A percentile compares a stretch with the other conserved stretches of the same genome.
These are phyloP conservation scores for Burhinus oedicnemus DNA, from an alignment of 2,113 vertebrate species.

Conservation along the genomic window DNA sequence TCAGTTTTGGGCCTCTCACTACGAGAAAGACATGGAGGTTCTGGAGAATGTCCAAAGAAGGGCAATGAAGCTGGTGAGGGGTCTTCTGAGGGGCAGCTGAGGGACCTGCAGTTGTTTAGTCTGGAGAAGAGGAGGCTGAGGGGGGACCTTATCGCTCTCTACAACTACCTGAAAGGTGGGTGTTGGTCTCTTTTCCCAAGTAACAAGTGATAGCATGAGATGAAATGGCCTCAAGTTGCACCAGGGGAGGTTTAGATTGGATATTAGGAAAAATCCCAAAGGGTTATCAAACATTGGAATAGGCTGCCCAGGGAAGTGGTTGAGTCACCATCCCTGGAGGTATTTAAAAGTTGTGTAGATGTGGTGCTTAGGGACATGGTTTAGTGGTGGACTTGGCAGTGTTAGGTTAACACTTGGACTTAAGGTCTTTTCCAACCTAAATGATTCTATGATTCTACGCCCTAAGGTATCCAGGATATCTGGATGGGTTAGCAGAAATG, in stretches of 20 bases:
- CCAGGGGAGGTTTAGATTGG: not conserved
- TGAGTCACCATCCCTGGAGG: not conserved
- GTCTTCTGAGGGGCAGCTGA: not conserved
- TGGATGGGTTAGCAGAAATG: not conserved
- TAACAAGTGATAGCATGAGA: not conserved
- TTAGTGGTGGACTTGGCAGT: not conserved
- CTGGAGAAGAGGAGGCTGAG: not conserved
- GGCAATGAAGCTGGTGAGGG: not conserved
- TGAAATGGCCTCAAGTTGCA: not conserved
- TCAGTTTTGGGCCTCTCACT: not conserved
- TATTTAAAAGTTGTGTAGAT: not conserved
- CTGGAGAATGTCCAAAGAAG: not conserved
- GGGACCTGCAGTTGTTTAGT: not conserved
- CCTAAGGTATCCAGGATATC: not conserved
- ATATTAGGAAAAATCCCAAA: not conserved
- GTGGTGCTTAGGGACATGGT: not conserved
- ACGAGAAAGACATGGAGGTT: not conserved
- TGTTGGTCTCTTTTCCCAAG: not conserved
- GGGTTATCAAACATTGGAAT: not conserved
- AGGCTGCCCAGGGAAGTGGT: not conserved
- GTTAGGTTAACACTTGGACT: not conserved
- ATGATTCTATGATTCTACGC: not conserved
- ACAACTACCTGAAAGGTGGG: not conserved
- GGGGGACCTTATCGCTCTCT: not conserved
- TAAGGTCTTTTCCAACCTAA: not conserved